Base-by-base conservation (phyloP, 2,113 vertebrate genomes). In the Dicaeum eximium region DNA sequence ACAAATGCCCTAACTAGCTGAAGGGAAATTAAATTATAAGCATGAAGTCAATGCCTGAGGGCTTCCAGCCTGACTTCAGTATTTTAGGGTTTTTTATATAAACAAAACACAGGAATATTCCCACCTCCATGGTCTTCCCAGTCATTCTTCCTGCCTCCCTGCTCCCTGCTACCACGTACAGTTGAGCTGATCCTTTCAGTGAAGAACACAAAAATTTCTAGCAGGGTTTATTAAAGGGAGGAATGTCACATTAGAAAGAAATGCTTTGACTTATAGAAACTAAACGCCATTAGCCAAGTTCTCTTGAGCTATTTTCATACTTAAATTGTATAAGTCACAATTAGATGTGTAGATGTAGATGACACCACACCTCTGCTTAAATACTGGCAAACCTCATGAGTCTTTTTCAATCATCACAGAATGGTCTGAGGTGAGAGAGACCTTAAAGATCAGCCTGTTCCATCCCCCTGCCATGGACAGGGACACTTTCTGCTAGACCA, bases 1-100 rank as follows among this genome's bases (percentile, higher is more conserved):
- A 92, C 28, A 74, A 81, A 47, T 54, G 15, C 21, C 78, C n/a
- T 27, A 73, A 60, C 54, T 37, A 67, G n/a, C 66, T 82, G 48
- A 94, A 83, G 5, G 24, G 48, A 77, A 93, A 90, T 75, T 20
- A 80, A 85, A 85, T 75, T 81, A 64, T 3, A 90, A 58, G 17
- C 62, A 70, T 50, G 45, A 82, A 86, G 33, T 50, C 47, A 67
- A 22, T 50, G 56, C 47, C 44, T 30, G 30, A 88, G 53, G 57
- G 16, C 53, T 81, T 54, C 31, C 25, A 66, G 64, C 42, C 30
- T 31, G 17, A 75, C 47, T 65, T 61, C 33, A 80, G 45, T 45
- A 61, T 51, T 80, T 69, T 15, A 56, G 40, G 15, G 21, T 51
- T 78, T 65, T 54, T 47, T 53, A 54, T 61, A 58, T 18, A 62